A percentile compares a stretch with the other conserved stretches of the same genome.
Evolutionary conservation across 2,113 vertebrate genomes (phyloP).

Genomic region (Mustelus asterias): DNA sequence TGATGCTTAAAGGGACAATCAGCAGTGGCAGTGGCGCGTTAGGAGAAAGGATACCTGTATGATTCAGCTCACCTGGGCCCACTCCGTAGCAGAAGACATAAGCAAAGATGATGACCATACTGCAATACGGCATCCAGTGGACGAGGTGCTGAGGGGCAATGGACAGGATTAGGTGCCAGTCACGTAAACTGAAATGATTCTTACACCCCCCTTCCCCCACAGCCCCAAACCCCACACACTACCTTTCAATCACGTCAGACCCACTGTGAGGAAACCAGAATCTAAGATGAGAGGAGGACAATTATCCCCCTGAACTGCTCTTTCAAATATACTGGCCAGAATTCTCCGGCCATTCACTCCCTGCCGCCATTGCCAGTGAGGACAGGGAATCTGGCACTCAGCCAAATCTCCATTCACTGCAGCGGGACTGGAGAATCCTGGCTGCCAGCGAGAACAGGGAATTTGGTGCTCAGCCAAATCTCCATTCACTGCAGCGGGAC

Average conservation of each 20-base stretch:
- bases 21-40: not conserved
- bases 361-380: too few relatives aligned
- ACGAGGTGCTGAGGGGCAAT: constrained; percentile 51
- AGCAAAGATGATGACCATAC: constrained; percentile 76
- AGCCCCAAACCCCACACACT: not conserved
- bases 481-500: too few relatives aligned
- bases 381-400: too few relatives aligned
- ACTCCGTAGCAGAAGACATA: constrained; percentile 90
- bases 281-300: not conserved
- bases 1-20: too few relatives aligned
- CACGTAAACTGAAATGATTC: not conserved
- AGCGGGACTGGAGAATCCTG: too few relatives aligned
- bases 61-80: constrained; percentile 68
- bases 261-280: too few relatives aligned
- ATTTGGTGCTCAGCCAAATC: too few relatives aligned
- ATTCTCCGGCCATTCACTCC: too few relatives aligned
- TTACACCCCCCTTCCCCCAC: not conserved
- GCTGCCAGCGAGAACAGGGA: too few relatives aligned
- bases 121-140: constrained; percentile 76
- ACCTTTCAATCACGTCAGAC: not conserved
- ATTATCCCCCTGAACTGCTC: not conserved
- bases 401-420: too few relatives aligned
- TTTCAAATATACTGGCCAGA: not conserved
- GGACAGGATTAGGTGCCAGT: not conserved
- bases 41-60: not conserved